Evolutionary conservation across 2,113 vertebrate species (phyloP).

Genomic region (Embiotoca jacksoni): DNA sequence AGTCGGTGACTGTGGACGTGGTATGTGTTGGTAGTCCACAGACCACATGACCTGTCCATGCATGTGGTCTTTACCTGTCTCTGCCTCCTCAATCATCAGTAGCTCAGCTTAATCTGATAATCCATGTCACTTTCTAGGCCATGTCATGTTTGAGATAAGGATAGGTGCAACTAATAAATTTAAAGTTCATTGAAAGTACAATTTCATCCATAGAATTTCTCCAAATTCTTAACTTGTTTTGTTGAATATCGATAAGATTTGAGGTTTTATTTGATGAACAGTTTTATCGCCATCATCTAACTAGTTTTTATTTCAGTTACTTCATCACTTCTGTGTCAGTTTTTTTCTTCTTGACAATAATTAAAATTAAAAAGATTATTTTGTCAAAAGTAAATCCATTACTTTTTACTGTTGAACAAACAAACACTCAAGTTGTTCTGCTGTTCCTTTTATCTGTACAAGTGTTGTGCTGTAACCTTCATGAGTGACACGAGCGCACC

Average conservation of each 20-base stretch:
- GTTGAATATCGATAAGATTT: background rate
- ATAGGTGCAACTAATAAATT: background rate
- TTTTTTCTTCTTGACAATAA: too few species aligned
- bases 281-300: background rate
- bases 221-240: background rate
- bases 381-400: background rate
- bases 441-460: background rate
- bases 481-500: background rate
- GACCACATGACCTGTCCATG: conserved; percentile 50
- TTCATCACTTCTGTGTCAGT: too few species aligned
- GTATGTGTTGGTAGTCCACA: conserved; percentile 85
- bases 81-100: conserved; percentile 9
- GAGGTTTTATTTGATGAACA: background rate
- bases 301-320: too few species aligned
- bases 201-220: too few species aligned
- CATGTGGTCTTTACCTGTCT: conserved; percentile 34
- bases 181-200: too few species aligned
- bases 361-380: background rate
- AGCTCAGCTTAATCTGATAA: conserved; percentile 26
- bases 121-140: background rate
- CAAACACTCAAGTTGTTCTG: background rate
- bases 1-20: conserved; percentile 90
- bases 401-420: background rate
- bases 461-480: background rate
- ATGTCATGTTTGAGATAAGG: conserved; percentile 1